Evolutionary conservation across 37 sponge, comb jelly and placozoan species (phyloP), one percentile per base, ranked within the genome.

Genomic region (Haliclona indistincta): DNA sequence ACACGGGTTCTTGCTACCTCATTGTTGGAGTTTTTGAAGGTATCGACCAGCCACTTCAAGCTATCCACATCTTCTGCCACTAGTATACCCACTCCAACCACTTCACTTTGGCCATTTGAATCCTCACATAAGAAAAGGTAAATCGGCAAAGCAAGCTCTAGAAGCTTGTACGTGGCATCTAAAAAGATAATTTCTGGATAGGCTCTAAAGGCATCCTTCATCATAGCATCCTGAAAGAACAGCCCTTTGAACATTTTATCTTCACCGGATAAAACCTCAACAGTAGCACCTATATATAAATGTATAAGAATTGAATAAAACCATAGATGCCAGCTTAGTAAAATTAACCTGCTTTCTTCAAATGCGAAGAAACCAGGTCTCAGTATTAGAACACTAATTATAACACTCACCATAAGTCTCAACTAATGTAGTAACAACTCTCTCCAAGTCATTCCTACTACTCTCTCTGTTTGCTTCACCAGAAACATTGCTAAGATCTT

Each of bases 51-150:
- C 78, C 74, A 71, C 4, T 25, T 77, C 1, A 81, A 53, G 38
- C 67, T 64, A 22, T 65, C 67, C 4, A 36, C 47, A 70, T 76
- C 67, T 43, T 69, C 49, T 70, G 26, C n/a, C 28, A 75, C 63
- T 29, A 38, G 32, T 25, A 62, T 20, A 60, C 63, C 62, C 38
- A 41, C 74, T 43, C 43, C 55, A n/a, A 77, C 73, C 11, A 85
- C 64, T 32, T 78, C 86, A 77, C 86, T 85, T 63, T 85, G 77
- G 15, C 78, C 84, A 77, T 84, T 84, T 25, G 47, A 34, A 71
- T 85, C 86, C 20, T 66, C 79, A 53, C 36, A 22, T 25, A 84
- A 53, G 54, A 84, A 47, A 8, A 84, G 32, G 44, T 77, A 76
- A 17, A 70, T 10, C 6, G 78, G 84, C 55, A 75, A 25, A 8